Base-by-base conservation (phyloP, 2,113 vertebrate genomes). In the Tragelaphus buxtoni region DNA sequence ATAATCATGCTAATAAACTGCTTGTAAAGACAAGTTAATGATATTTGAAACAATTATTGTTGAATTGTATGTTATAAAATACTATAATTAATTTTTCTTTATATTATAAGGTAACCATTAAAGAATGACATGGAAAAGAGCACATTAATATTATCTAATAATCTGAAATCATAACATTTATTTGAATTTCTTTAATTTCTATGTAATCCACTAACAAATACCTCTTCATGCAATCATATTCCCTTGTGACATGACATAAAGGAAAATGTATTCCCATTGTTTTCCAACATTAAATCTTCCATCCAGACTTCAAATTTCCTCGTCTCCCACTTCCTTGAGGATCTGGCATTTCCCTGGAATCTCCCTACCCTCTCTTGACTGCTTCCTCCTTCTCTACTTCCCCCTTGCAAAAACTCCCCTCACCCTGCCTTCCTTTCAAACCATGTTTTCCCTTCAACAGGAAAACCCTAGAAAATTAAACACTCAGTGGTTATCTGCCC, bases 161-260 rank as follows among this genome's bases (percentile, higher is more conserved):
- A 49, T 96, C 55, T 86, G 13, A 88, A 90, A 17, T 77, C 13
- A 42, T 39, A 77, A 30, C 11, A 32, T 45, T 45, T 18, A 87
- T 81, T 92, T 80, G 5, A 92, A 84, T 69, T 53, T 35, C 24
- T 96, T 63, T 39, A 58, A 53, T 96, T 85, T 96, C 35, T 69
- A 6, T n/a, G 89, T 81, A 82, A 58, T 47, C n/a, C 51, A 81
- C 6, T 60, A 86, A 88, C 14, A 88, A 60, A 87, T 47, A 32
- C 10, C 51, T 80, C 30, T 86, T 58, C 12, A 94, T 4, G 22
- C 8, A 39, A 0, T 65, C 45, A 74, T 60, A 76, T 35, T 5
- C 10, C 42, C 28, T 60, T 81, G 5, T 24, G 24, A 84, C 22
- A 55, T 28, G 17, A 32, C 18, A 91, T n/a, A 87, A 39, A 94